Evolutionary conservation across 2,888 invertebrate genomes (phyloP).

Genomic region (Mycalesis mineus): DNA sequence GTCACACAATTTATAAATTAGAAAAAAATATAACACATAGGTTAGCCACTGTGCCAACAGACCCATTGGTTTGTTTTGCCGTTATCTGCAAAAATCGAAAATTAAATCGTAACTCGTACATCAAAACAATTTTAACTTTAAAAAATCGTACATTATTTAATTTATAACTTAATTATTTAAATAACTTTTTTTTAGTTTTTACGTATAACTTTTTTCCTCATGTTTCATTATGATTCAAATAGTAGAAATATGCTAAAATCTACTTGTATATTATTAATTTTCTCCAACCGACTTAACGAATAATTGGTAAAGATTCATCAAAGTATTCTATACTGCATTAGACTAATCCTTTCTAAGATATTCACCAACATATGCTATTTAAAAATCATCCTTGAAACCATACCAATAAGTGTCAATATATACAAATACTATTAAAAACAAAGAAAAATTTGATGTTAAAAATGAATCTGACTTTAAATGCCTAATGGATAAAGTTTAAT

Average conservation of each 20-base stretch:
- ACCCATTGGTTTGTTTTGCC: no score
- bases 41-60: no score
- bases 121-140: no score
- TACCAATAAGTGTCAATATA: neutral
- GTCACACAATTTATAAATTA: no score
- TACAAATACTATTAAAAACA: neutral
- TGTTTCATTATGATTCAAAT: no score
- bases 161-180: no score
- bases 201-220: no score
- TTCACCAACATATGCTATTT: conserved; percentile 7
- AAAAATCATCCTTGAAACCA: conserved; percentile 4
- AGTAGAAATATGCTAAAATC: conserved; percentile 31
- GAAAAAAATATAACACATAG: no score
- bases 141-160: no score
- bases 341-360: conserved; percentile 4
- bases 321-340: conserved; percentile 13
- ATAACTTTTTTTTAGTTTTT: no score
- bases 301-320: conserved; percentile 39
- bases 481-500: neutral
- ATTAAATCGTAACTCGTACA: no score
- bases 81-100: no score
- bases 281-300: conserved; percentile 28
- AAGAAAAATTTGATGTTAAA: neutral
- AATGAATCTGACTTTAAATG: neutral
- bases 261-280: conserved; percentile 31